Conservation (phyloP, 1,140 invertebrate species). For the Andrena cerasifolii region DNA sequence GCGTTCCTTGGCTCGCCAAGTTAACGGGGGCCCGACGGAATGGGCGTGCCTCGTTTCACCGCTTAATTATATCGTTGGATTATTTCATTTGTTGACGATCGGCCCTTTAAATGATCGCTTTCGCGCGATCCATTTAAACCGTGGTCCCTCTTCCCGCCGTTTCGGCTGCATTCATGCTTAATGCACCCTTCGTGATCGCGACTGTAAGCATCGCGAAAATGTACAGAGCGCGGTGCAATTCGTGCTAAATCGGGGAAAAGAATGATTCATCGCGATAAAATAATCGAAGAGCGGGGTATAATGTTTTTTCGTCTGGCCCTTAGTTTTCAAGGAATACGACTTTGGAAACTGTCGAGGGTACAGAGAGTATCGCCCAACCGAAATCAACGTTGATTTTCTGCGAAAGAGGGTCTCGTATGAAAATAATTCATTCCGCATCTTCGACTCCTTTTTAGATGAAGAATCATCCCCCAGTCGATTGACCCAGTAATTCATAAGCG, state of each 20-base stretch:
- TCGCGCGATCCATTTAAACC: neutral
- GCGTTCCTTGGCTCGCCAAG: neutral
- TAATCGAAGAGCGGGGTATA: no score
- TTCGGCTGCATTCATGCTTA: no score
- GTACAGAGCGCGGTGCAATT: no score
- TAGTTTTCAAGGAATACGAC: no score
- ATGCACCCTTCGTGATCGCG: no score
- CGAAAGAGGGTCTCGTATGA: neutral
- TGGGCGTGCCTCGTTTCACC: neutral
- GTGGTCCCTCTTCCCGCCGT: neutral
- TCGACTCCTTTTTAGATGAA: neutral
- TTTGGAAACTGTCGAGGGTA: no score
- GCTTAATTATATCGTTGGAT: constrained; percentile 4
- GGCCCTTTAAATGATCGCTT: no score
- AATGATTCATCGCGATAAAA: no score
- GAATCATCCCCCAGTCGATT: neutral
- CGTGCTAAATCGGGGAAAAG: no score
- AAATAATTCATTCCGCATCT: neutral
- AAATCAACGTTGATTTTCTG: neutral
- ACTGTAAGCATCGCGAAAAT: no score
- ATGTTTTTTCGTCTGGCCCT: no score
- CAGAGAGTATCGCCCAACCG: no score
- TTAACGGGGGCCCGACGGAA: neutral
- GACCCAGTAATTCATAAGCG: neutral
- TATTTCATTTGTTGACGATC: constrained; percentile 6